phyloP scores from a whole-genome alignment of 2,113 vertebrate species.

The Syngnathus typhle region DNA sequence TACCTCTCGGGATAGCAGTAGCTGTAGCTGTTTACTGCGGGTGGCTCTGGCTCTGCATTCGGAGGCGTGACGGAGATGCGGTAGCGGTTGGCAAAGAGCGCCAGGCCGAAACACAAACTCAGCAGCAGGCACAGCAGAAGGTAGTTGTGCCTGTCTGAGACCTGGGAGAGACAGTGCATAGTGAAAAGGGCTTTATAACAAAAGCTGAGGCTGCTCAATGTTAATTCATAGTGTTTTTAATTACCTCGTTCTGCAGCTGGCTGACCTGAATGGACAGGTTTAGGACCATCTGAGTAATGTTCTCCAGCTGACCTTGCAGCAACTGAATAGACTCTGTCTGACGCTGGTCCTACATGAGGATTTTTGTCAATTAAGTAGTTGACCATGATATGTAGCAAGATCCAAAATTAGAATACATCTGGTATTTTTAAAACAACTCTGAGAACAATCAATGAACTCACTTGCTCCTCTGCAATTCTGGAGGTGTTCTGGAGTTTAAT shows the following conservation, averaged over 20 bases:
- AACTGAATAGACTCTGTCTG: slow-evolving; percentile 94
- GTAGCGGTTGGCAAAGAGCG: slow-evolving; percentile 79
- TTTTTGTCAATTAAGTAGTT: background rate
- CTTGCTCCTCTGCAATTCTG: slow-evolving; percentile 93
- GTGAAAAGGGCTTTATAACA: background rate
- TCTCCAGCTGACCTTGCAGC: slow-evolving; percentile 86
- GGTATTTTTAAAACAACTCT: too few relatives aligned
- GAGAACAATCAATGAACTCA: slow-evolving; percentile 43
- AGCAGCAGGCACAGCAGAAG: slow-evolving; percentile 81
- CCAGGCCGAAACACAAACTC: slow-evolving; percentile 76
- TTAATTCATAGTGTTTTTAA: background rate
- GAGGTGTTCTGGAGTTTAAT: slow-evolving; percentile 97
- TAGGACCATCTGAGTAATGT: slow-evolving; percentile 82
- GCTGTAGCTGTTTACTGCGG: slow-evolving; percentile 77
- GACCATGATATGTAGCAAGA: background rate
- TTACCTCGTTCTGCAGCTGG: slow-evolving; percentile 85
- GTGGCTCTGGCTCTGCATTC: slow-evolving; percentile 67
- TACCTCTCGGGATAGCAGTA: slow-evolving; percentile 86
- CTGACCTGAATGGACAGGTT: slow-evolving; percentile 80
- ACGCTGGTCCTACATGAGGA: slow-evolving; percentile 78
- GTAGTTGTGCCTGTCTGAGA: slow-evolving; percentile 86
- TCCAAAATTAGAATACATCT: background rate
- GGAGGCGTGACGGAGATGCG: slow-evolving; percentile 56
- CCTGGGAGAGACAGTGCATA: slow-evolving; percentile 48
- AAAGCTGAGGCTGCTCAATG: background rate